A percentile compares a stretch with the other conserved stretches of the same genome.
These are phyloP conservation scores for Spizaetus ornatus DNA, from an alignment of 2,113 vertebrate species.

Conservation along the genomic window DNA sequence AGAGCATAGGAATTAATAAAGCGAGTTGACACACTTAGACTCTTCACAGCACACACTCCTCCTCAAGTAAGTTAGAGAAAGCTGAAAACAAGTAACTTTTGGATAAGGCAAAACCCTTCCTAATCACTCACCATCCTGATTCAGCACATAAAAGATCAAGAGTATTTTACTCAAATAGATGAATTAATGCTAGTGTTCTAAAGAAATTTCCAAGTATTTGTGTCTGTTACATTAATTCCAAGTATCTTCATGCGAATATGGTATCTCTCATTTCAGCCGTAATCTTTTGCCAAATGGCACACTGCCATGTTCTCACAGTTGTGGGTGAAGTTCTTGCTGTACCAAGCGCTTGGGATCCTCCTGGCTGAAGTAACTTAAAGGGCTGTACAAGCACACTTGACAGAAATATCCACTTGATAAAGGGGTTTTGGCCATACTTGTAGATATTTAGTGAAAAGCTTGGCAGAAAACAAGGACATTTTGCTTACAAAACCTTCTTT, in stretches of 20 bases:
- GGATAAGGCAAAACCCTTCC: background rate
- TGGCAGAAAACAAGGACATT: background rate
- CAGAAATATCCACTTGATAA: background rate
- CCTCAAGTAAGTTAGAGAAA: background rate
- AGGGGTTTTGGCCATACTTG: background rate
- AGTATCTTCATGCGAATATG: rapidly evolving
- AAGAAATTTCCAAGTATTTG: background rate
- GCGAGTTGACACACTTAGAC: background rate
- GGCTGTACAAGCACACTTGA: background rate
- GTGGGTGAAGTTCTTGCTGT: background rate
- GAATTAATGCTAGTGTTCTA: background rate
- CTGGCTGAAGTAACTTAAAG: background rate
- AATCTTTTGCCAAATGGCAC: background rate
- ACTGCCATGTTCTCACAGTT: background rate
- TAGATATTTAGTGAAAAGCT: background rate
- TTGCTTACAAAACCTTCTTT: background rate
- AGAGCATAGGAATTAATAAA: background rate
- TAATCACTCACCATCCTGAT: background rate
- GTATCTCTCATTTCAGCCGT: background rate
- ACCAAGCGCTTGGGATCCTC: background rate
- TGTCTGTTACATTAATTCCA: background rate
- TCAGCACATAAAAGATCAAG: background rate
- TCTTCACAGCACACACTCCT: background rate
- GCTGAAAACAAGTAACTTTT: background rate
- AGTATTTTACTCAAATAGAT: background rate